Base-by-base conservation (phyloP, 1,140 invertebrate species). In the Marisa cornuarietis region DNA sequence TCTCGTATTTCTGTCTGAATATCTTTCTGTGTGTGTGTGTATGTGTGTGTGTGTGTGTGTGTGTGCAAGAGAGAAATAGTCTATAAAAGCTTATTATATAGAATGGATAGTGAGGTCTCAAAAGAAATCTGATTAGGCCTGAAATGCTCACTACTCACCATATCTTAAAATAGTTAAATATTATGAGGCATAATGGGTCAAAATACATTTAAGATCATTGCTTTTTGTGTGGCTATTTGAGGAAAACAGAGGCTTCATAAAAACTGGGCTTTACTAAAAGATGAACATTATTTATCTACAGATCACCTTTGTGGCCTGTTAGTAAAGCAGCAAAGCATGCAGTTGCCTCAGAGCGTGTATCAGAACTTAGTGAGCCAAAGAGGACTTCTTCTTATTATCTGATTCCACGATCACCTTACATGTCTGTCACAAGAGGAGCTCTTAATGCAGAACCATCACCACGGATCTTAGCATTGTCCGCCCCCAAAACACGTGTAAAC, bases 291-390 rank as follows among this genome's bases (percentile, higher is more conserved):
- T n/a, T 62, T 22, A 22, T 52, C 83, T 85, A 74, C 82, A 88
- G 86, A 80, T 83, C 84, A 0, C 82, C 87, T 71, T 83, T 87
- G n/a, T 88, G 87, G 86, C 83, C 83, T 54, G 88, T 89, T 8
- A 84, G 80, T 6, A n/a, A 76, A 14, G 75, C 66, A 24, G 84
- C 87, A 1, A 66, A 85, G 71, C 80, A 85, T 22, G 86, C 84
- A 5, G 72, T 80, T 0, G 83, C 87, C 4, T 79, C 84, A 22
- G 81, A 81, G 58, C 78, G 87, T 20, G 76, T 87, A 4, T 20
- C 75, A 63, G 52, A 73, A 11, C 83, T 89, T 13, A 79, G 83
- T 31, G 65, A 69, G 62, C 83, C 83, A 26, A 86, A 85, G 79
- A 75, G 78, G n/a, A 66, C 81, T 16, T 68, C 83, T 69, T 62